Evolutionary conservation across 2,888 invertebrate genomes (phyloP).

Genomic region (Megastigmus dorsalis): DNA sequence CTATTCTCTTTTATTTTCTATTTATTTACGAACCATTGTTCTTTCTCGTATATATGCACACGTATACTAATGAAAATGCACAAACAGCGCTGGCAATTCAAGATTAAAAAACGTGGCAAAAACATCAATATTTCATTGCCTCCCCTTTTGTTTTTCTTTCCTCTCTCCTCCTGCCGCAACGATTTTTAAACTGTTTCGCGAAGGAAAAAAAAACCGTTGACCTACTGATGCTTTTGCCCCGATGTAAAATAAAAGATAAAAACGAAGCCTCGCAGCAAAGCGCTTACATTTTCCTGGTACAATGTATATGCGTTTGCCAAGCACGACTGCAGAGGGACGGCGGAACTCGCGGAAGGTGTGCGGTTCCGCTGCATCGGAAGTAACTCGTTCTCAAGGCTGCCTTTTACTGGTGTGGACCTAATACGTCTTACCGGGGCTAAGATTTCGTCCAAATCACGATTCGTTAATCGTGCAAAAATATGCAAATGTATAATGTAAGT

Average conservation of each 20-base stretch:
- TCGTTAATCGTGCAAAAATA: slow-evolving; percentile 44
- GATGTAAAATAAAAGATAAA: slow-evolving; percentile 4
- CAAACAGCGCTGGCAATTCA: neutral
- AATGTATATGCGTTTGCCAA: too few relatives aligned
- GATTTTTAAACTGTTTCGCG: too few relatives aligned
- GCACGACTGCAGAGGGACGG: too few relatives aligned
- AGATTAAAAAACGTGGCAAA: neutral
- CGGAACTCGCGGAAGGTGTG: too few relatives aligned
- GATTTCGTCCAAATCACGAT: slow-evolving; percentile 33
- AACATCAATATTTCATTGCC: neutral
- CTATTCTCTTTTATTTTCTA: neutral
- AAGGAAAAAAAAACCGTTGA: too few relatives aligned
- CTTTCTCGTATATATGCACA: neutral
- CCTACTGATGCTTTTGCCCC: slow-evolving; percentile 2
- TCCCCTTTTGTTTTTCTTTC: too few relatives aligned
- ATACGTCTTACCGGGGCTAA: slow-evolving; percentile 49
- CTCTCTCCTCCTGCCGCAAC: too few relatives aligned
- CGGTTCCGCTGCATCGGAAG: slow-evolving; percentile 26
- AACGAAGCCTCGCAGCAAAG: slow-evolving; percentile 22
- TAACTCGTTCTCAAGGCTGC: slow-evolving; percentile 46
- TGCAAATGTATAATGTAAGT: too few relatives aligned
- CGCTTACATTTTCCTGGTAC: neutral
- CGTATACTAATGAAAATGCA: slow-evolving; percentile 3
- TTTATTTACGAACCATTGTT: neutral
- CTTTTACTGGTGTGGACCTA: slow-evolving; percentile 45